A percentile compares a stretch with the other conserved stretches of the same genome.
Conservation (phyloP, 1,140 invertebrate genomes). For the Aricia agestis region DNA sequence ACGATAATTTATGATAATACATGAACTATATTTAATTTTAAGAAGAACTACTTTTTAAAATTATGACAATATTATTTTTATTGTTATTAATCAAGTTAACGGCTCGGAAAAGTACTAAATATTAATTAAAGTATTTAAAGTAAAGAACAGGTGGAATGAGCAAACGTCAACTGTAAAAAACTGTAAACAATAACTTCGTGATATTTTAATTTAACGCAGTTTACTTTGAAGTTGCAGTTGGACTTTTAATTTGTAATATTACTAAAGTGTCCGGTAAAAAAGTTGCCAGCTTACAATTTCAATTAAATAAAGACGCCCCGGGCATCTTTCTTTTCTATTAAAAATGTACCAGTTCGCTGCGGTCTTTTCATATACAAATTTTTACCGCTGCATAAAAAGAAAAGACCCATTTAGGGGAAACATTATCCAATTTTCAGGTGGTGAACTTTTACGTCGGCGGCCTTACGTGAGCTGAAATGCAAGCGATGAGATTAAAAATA, state of each 20-base stretch:
- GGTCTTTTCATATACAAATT: conserved; percentile 14
- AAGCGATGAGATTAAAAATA: conserved; percentile 66
- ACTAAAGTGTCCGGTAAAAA: neutral
- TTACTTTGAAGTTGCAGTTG: neutral
- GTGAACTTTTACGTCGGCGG: conserved; percentile 63
- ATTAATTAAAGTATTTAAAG: too few species aligned
- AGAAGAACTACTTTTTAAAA: too few species aligned
- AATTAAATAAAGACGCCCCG: conserved; percentile 3
- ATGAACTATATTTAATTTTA: too few species aligned
- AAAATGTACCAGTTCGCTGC: conserved; percentile 3
- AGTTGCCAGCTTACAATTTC: conserved; percentile 1
- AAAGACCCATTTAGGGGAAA: conserved; percentile 24
- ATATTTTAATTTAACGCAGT: neutral
- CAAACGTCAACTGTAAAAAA: neutral
- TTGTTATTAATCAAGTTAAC: too few species aligned
- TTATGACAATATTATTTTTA: too few species aligned
- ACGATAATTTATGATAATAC: too few species aligned
- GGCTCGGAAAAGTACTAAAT: too few species aligned
- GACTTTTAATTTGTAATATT: neutral
- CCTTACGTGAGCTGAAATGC: conserved; percentile 64
- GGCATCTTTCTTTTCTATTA: conserved; percentile 11
- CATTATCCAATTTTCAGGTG: conserved; percentile 59
- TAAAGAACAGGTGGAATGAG: too few species aligned
- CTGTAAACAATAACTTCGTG: neutral
- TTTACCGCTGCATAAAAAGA: conserved; percentile 6